Percentiles rank a stretch among this genome's conserved stretches.
phyloP scores from a whole-genome alignment of 1,140 invertebrate species.

The Drosophila funebris region DNA sequence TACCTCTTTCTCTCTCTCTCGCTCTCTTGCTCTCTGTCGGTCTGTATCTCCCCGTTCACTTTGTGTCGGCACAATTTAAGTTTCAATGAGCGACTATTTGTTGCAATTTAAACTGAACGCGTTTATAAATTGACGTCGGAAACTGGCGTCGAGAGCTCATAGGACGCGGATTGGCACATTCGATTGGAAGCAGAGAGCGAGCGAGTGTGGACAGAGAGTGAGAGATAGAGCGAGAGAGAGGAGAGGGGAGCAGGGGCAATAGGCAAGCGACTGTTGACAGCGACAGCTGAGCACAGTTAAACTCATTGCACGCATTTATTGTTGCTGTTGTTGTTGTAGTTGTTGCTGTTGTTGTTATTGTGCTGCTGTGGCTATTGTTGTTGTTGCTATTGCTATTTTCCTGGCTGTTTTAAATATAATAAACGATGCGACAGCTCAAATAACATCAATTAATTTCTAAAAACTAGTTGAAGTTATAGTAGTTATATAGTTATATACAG shows the following conservation, averaged over 20 bases:
- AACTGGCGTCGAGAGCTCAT: conserved; percentile 56
- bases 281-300: conserved; percentile 41
- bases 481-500: conserved; percentile 14
- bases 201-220: background rate
- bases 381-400: conserved; percentile 37
- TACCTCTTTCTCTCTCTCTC: conserved; percentile 8
- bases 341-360: conserved; percentile 12
- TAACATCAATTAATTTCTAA: conserved; percentile 74
- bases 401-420: conserved; percentile 32
- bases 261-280: conserved; percentile 26
- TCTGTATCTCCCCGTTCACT: conserved; percentile 50
- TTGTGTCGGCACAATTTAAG: conserved; percentile 81
- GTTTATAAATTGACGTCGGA: conserved; percentile 79
- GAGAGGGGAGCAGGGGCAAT: conserved; percentile 20
- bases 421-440: conserved; percentile 58
- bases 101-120: conserved; percentile 82
- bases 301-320: conserved; percentile 26
- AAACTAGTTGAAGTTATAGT: conserved; percentile 57
- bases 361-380: background rate
- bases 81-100: conserved; percentile 82
- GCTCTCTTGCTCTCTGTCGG: conserved; percentile 3
- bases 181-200: background rate
- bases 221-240: background rate
- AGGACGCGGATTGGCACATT: conserved; percentile 23
- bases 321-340: conserved; percentile 2